Evolutionary conservation across 2,113 vertebrate species (phyloP), one percentile per base, ranked within the genome.

Genomic region (Muntiacus reevesi): DNA sequence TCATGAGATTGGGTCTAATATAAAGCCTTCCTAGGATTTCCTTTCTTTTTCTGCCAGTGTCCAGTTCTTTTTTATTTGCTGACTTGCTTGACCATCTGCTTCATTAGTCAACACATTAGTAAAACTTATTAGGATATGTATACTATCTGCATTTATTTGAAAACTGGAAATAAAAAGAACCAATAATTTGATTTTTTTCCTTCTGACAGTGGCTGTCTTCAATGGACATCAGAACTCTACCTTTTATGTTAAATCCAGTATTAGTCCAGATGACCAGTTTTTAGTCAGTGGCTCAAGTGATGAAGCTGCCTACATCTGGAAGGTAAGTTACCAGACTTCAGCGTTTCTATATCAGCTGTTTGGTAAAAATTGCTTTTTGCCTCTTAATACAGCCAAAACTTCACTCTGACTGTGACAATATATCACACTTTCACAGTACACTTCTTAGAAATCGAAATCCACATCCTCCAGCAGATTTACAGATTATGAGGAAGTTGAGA

Each of bases 201-300:
- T 78, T 93, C 52, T 97, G 50, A 25, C 98, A 99, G 99, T 99
- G 98, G 98, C 99, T 0, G 87, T 99, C 92, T 99, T 99, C 98
- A 99, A 90, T 33, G 99, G 99, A 85, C 99, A 99, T 97, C 99
- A 99, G 97, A 99, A 99, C 98, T 99, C 99, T 60, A 99, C 99
- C 0, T 99, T 99, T 98, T 99, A 99, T 78, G 95, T 99, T 5
- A 99, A 99, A 98, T 99, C 99, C 98, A 99, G 99, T 40, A 98
- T 99, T 36, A 99, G 99, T 98, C 99, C 99, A 15, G 99, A 99
- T 28, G 99, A 99, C 97, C 99, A 99, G 98, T 99, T 99, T 98
- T 98, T 99, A 97, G 97, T 99, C 97, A 99, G 99, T 86, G 99
- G 99, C 33, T 99, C 99, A 0, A 99, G 99, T 97, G 99, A 99